A percentile compares a stretch with the other conserved stretches of the same genome.
Conservation (phyloP, 2,113 vertebrate species). For the Chloebia gouldiae region DNA sequence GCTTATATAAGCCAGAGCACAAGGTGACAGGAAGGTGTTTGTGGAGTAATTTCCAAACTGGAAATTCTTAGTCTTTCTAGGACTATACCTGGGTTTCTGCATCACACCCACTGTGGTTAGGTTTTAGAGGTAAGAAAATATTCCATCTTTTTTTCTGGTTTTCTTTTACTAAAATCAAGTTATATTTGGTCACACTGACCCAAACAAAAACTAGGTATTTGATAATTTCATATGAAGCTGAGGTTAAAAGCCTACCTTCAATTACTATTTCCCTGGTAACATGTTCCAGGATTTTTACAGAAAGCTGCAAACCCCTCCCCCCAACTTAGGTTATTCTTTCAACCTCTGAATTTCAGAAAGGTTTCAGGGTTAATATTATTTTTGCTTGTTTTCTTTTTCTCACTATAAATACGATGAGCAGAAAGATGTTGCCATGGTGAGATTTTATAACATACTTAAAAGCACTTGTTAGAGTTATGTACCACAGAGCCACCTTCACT, state of each 20-base stretch:
- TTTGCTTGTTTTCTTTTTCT: conserved; percentile 59
- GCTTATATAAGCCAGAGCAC: not conserved
- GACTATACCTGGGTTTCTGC: not conserved
- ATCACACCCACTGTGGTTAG: not conserved
- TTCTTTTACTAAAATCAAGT: not conserved
- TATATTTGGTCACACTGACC: not conserved
- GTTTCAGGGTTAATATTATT: conserved; percentile 46
- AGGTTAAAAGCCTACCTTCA: not conserved
- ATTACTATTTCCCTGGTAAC: not conserved
- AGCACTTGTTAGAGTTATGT: conserved; percentile 13
- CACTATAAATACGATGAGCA: conserved; percentile 57
- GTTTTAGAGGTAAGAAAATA: not conserved
- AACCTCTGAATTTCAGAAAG: not conserved
- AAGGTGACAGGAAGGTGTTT: not conserved
- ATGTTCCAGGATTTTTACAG: not conserved
- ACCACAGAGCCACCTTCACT: not conserved
- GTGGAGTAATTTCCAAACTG: not conserved
- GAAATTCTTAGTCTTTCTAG: not conserved
- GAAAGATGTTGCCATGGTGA: conserved; percentile 69
- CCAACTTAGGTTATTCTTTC: not conserved
- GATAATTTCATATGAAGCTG: not conserved
- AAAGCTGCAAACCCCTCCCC: not conserved
- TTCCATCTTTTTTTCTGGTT: not conserved
- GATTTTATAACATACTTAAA: conserved; percentile 53
- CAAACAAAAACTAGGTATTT: not conserved